These are phyloP conservation scores for Plectropomus leopardus DNA, from an alignment of 2,113 vertebrate species.

Conservation along the genomic window DNA sequence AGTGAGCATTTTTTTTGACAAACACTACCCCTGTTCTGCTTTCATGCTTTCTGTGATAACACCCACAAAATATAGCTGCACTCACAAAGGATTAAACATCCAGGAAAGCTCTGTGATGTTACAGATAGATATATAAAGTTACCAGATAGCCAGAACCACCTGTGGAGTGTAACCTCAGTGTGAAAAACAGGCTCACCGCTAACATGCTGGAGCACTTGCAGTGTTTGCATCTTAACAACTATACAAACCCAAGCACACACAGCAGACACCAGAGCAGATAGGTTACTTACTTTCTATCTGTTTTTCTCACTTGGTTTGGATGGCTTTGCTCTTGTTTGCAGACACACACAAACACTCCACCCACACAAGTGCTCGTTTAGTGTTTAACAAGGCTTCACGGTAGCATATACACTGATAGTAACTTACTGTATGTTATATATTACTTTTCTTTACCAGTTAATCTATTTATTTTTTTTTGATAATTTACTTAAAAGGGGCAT, in stretches of 20 bases:
- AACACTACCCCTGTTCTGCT: neutral
- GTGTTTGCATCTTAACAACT: slow-evolving; percentile 21
- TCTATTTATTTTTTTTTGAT: neutral
- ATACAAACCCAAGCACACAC: slow-evolving; percentile 26
- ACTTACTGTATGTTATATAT: neutral
- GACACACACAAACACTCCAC: slow-evolving; percentile 35
- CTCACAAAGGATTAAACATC: neutral
- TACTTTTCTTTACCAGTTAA: neutral
- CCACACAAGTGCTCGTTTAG: slow-evolving; percentile 28
- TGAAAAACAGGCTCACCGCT: slow-evolving; percentile 24
- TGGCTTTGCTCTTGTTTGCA: slow-evolving; percentile 45
- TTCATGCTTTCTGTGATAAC: neutral
- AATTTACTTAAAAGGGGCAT: neutral
- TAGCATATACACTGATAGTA: slow-evolving; percentile 3
- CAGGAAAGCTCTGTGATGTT: slow-evolving; percentile 6
- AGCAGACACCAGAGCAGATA: slow-evolving; percentile 6
- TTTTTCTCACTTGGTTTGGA: slow-evolving; percentile 36
- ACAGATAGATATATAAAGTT: slow-evolving; percentile 3
- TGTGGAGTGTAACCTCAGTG: slow-evolving; percentile 44
- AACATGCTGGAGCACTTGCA: neutral
- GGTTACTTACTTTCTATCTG: slow-evolving; percentile 16
- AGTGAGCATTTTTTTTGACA: neutral
- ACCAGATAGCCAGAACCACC: slow-evolving; percentile 27
- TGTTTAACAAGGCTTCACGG: slow-evolving; percentile 1
- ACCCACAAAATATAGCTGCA: neutral